Evolutionary conservation across 2,113 vertebrate genomes (phyloP).

Genomic region (Cervus canadensis): DNA sequence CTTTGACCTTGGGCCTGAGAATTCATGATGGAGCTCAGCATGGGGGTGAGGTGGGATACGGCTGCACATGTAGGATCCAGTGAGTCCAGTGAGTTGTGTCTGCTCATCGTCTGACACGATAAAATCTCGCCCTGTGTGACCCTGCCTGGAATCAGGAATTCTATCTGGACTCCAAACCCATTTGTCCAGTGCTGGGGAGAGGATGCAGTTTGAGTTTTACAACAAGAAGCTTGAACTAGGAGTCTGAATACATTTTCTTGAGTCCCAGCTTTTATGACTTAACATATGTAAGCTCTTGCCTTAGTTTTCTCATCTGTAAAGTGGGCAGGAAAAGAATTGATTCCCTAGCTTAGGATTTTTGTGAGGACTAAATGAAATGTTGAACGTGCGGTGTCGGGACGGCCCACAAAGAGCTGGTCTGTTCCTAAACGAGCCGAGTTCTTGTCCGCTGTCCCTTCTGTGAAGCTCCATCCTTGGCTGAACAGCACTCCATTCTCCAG

Average conservation of each 20-base stretch:
- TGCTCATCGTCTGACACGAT: background rate
- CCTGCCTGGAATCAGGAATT: background rate
- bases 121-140: background rate
- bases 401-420: background rate
- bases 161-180: background rate
- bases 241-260: background rate
- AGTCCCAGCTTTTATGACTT: background rate
- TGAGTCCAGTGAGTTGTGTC: background rate
- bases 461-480: background rate
- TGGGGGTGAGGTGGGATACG: background rate
- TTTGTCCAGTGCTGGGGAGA: background rate
- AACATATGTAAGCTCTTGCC: background rate
- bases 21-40: background rate
- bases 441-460: background rate
- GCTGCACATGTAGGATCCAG: background rate
- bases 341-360: background rate
- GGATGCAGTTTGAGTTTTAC: background rate
- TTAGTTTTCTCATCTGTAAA: constrained; percentile 26
- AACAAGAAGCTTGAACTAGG: background rate
- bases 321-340: background rate
- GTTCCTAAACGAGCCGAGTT: background rate
- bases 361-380: background rate
- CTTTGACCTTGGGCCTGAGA: background rate
- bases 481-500: background rate
- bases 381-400: background rate